phyloP scores from a whole-genome alignment of 37 sponge, comb jelly and placozoan genomes.

The Cladorhizidae sp. region DNA sequence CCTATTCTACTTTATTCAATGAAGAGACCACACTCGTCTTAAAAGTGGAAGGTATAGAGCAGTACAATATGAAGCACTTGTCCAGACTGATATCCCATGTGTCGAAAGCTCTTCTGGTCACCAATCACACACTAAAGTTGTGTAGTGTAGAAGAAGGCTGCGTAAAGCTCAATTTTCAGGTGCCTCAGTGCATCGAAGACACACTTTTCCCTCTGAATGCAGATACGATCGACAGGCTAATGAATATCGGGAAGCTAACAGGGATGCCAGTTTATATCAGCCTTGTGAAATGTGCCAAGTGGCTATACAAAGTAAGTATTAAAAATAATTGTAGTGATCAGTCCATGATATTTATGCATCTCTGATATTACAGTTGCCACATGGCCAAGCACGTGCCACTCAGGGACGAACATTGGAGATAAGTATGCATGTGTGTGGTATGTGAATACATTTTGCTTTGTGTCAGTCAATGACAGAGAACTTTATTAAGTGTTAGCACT shows the following conservation, averaged over 20 bases:
- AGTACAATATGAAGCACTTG: not conserved
- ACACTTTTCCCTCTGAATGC: not conserved
- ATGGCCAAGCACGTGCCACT: too few relatives aligned
- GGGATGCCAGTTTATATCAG: too few relatives aligned
- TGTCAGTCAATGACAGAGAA: too few relatives aligned
- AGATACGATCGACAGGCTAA: not conserved
- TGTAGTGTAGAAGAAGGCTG: constrained; percentile 16
- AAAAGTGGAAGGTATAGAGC: constrained; percentile 8
- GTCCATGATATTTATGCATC: too few relatives aligned
- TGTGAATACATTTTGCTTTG: too few relatives aligned
- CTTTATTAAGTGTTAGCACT: too few relatives aligned
- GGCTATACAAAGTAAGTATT: not conserved
- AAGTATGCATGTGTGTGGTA: too few relatives aligned
- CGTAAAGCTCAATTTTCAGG: not conserved
- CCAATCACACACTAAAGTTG: not conserved
- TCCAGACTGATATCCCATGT: not conserved
- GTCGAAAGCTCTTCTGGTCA: not conserved
- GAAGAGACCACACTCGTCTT: not conserved
- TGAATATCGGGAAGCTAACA: too few relatives aligned
- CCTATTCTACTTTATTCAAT: not conserved
- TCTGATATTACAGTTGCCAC: too few relatives aligned
- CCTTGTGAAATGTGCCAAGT: not conserved
- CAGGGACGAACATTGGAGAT: too few relatives aligned
- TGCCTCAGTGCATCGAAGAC: not conserved
- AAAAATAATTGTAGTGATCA: too few relatives aligned